Base-by-base conservation (phyloP, 2,888 invertebrate species). In the Habrosyne pyritoides region DNA sequence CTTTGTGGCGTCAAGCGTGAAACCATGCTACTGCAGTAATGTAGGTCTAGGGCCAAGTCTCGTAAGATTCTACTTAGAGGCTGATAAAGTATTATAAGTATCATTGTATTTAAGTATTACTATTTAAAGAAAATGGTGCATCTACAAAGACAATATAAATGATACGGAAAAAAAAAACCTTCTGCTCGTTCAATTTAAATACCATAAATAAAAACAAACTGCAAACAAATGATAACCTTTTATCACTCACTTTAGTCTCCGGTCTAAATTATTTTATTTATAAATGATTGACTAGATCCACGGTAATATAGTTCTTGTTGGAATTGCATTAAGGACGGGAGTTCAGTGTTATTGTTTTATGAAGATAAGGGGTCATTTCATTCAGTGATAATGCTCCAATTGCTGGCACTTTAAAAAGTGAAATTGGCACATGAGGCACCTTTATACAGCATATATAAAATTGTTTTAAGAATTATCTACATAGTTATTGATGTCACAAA, bases 1-100 rank as follows among this genome's bases (percentile, higher is more conserved):
- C 47, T 54, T 52, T 10, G 52, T 52, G n/a, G 53, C 46, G 24
- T 33, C 28, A 24, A 4, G 21, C 14, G 48, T 48, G 48, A 24
- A 24, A 21, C 14, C 14, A 24, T 4, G 6, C 2, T 33, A 30
- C 7, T 4, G 8, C 18, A 18, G 42, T 1, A 6, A 14, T 14
- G 14, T 36, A 36, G 36, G 6, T 36, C 36, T 14, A 14, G 3
- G n/a, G 42, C 0, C 5, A 6, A 33, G 0, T 18, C 2, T 7
- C 6, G 8, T 42, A 42, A 18, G 42, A 42, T 42, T 42, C 18
- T 18, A 18, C 8, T 42, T 42, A 18, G n/a, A 10, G 0, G 10
- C n/a, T n/a, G n/a, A n/a, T n/a, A n/a, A n/a, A n/a, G n/a, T n/a
- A n/a, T n/a, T n/a, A n/a, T n/a, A n/a, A n/a, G n/a, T n/a, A n/a